Evolutionary conservation across 2,888 invertebrate genomes (phyloP), one percentile per base, ranked within the genome.

Genomic region (Saturnia pavonia): DNA sequence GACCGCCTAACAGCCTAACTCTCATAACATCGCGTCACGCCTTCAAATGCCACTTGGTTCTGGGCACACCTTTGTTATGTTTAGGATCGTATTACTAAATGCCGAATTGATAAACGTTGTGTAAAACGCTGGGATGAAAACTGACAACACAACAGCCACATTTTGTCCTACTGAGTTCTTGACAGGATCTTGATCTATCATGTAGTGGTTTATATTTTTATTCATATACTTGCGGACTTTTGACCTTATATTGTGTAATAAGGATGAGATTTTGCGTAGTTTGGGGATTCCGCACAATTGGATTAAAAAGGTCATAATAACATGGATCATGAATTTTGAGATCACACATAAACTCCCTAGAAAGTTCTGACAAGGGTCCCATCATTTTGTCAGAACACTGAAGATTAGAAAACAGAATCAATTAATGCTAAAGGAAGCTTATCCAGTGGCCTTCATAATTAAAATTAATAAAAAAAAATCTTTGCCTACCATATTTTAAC

Each of bases 11-110:
- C 54, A 9, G 40, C 19, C 40, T 40, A n/a, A n/a, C 40, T 65
- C 65, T 40, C 65, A 65, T 60, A 65, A 65, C 65, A 65, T 34
- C 34, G 40, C 40, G 65, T 65, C 40, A 65, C 65, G 40, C 40
- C 65, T 25, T 40, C 40, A 40, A n/a, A 16, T 9, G n/a, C 19
- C 65, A 65, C 65, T 65, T 60, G 57, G 14, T 25, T n/a, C n/a
- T 40, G 40, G 40, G 40, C 65, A n/a, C 65, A 40, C 65, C 65
- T 40, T 65, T 40, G 19, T 65, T 40, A 19, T 40, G 9, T 65
- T 65, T 65, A 65, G 40, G 8, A 19, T 22, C 40, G 19, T 19
- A 65, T 63, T 63, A 40, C 34, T 57, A 57, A 25, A 7, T 57
- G 57, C 57, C 14, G 6, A 19, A n/a, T 1, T 22, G 14, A 25